Conservation (phyloP, 2,797 vertebrate species). For the Podargus strigoides region DNA sequence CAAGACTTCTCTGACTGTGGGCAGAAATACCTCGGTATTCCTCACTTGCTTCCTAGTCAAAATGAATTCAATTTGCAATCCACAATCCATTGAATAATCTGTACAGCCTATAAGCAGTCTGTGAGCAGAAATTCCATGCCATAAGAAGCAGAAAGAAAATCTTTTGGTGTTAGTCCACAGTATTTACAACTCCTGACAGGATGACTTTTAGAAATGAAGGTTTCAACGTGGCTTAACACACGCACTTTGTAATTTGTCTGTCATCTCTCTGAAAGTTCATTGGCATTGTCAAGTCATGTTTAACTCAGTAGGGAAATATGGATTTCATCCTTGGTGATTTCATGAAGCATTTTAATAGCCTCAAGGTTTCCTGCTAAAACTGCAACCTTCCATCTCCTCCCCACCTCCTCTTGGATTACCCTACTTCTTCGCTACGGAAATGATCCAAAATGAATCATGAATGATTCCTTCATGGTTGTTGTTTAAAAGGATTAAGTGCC, state of each 20-base stretch:
- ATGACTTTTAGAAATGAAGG: conserved; percentile 59
- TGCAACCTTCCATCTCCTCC: conserved; percentile 14
- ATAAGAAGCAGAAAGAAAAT: background rate
- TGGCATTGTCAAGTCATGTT: conserved; percentile 75
- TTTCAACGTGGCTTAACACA: conserved; percentile 31
- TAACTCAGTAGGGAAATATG: conserved; percentile 67
- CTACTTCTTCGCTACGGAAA: conserved; percentile 16
- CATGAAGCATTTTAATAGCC: conserved; percentile 40
- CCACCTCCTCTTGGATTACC: conserved; percentile 15
- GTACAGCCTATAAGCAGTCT: background rate
- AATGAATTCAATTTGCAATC: background rate
- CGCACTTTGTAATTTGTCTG: conserved; percentile 62
- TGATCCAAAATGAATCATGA: background rate
- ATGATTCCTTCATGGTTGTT: background rate
- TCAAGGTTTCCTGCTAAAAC: conserved; percentile 34
- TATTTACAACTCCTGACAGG: conserved; percentile 66
- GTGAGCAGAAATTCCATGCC: background rate
- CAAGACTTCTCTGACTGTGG: background rate
- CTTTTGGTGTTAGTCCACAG: background rate
- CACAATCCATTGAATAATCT: background rate
- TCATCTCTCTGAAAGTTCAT: conserved; percentile 72
- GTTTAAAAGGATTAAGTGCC: background rate
- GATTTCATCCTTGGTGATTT: conserved; percentile 67
- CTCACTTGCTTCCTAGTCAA: background rate
- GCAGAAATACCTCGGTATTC: background rate